A percentile compares a stretch with the other conserved stretches of the same genome.
These are phyloP conservation scores for Lithophane ornitopus DNA, from an alignment of 2,888 invertebrate species.

Conservation along the genomic window DNA sequence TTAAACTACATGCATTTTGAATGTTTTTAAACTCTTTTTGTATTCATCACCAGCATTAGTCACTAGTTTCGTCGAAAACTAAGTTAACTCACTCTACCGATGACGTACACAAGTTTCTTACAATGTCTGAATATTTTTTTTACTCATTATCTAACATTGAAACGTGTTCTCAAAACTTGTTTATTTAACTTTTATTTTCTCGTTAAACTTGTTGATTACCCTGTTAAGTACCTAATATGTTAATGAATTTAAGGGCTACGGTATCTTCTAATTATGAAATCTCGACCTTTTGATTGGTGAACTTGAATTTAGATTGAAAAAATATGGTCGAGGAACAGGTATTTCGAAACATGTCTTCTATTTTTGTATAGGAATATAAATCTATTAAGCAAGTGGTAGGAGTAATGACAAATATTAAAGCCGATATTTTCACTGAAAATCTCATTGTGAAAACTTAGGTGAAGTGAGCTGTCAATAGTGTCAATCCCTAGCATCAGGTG, in stretches of 20 bases:
- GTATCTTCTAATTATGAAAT: conserved; percentile 4
- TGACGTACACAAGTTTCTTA: conserved; percentile 43
- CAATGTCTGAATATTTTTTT: conserved; percentile 26
- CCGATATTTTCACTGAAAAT: neutral
- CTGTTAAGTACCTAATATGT: conserved; percentile 22
- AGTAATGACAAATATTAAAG: neutral
- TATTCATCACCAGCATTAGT: conserved; percentile 39
- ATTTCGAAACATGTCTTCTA: no score
- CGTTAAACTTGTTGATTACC: conserved; percentile 26
- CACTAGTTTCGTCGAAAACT: conserved; percentile 46
- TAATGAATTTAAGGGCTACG: conserved; percentile 27
- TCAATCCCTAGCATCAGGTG: no score
- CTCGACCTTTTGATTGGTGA: neutral
- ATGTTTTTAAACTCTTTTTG: conserved; percentile 1
- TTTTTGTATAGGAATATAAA: no score
- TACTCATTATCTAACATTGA: conserved; percentile 5
- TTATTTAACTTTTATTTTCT: conserved; percentile 34
- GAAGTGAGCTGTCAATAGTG: no score
- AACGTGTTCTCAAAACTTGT: conserved; percentile 29
- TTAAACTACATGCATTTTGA: neutral
- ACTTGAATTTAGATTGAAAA: neutral
- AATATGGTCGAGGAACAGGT: no score
- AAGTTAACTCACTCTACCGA: conserved; percentile 28
- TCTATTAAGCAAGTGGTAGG: no score
- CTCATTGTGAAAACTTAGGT: neutral